Evolutionary conservation across 2,797 vertebrate genomes (phyloP), one percentile per base, ranked within the genome.

Genomic region (Phoeniculus purpureus): DNA sequence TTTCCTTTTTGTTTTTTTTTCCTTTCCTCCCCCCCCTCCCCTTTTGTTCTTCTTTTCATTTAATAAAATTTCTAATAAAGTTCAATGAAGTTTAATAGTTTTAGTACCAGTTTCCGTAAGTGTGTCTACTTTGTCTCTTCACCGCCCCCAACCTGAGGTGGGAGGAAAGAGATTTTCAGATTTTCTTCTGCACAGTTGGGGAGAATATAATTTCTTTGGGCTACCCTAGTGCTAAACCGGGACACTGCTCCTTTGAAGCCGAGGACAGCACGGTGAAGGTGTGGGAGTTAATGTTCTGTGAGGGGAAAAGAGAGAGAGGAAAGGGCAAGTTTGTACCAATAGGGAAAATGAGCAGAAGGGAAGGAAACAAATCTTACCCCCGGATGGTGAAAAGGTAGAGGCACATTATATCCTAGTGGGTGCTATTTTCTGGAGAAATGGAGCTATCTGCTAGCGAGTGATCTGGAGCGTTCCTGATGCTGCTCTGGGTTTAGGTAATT

Each of bases 371-470:
- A 73, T 70, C 73, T 90, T 82, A 48, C 65, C 72, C 72, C 47
- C 25, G 48, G 66, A 66, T 6, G 8, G 37, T 81, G 64, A 76
- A 90, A 87, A 76, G 48, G 73, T 83, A 47, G 59, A 81, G 85
- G 52, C 34, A 55, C 25, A 3, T 83, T 85, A 45, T 31, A 32
- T 83, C 68, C 70, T 45, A 47, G 48, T 75, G 79, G 70, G 70
- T 79, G 67, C 62, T 55, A n/a, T 95, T 87, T 96, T 79, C 70
- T 75, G 52, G 66, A 86, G 59, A 85, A 96, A 78, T 62, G 25
- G 73, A 68, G 66, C 26, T 87, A 37, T 60, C 59, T 76, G 5
- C 80, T 83, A 85, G 79, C 34, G 81, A 62, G 64, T 60, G 66
- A 67, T 66, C 3, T 5, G 86, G 79, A 32, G n/a, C n/a, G 78